These are phyloP conservation scores for Trichogramma evanescens DNA, from an alignment of 2,888 invertebrate genomes.

Conservation along the genomic window DNA sequence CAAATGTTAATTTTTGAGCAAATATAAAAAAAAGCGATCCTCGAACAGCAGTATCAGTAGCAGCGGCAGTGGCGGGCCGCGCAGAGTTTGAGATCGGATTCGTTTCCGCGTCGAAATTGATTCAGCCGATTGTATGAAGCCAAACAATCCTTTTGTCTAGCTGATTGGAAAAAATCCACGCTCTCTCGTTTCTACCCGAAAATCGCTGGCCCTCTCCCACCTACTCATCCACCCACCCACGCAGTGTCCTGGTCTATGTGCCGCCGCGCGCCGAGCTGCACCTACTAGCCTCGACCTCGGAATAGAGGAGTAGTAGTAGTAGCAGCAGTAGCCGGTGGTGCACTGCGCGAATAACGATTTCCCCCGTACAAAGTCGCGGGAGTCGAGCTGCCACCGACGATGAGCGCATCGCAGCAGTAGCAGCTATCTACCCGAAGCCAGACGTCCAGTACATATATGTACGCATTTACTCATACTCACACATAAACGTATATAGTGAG, in stretches of 20 bases:
- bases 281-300: neutral
- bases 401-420: too few relatives aligned
- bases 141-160: conserved; percentile 24
- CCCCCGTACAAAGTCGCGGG: conserved; percentile 21
- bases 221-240: neutral
- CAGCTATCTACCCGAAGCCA: too few relatives aligned
- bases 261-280: conserved; percentile 2
- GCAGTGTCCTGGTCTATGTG: neutral
- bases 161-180: conserved; percentile 22
- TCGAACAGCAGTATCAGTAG: neutral
- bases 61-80: neutral
- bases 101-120: conserved; percentile 15
- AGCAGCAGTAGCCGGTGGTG: too few relatives aligned
- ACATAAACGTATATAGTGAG: too few relatives aligned
- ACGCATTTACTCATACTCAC: too few relatives aligned
- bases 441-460: conserved; percentile 15
- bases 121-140: conserved; percentile 22
- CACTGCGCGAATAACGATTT: too few relatives aligned
- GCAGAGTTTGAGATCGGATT: conserved; percentile 5
- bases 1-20: conserved; percentile 20
- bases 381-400: neutral
- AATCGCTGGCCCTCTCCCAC: conserved; percentile 10
- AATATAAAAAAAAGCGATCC: conserved; percentile 11
- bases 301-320: neutral
- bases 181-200: conserved; percentile 12